Evolutionary conservation across 1,140 invertebrate genomes (phyloP).

Genomic region (Trichonephila clavipes): DNA sequence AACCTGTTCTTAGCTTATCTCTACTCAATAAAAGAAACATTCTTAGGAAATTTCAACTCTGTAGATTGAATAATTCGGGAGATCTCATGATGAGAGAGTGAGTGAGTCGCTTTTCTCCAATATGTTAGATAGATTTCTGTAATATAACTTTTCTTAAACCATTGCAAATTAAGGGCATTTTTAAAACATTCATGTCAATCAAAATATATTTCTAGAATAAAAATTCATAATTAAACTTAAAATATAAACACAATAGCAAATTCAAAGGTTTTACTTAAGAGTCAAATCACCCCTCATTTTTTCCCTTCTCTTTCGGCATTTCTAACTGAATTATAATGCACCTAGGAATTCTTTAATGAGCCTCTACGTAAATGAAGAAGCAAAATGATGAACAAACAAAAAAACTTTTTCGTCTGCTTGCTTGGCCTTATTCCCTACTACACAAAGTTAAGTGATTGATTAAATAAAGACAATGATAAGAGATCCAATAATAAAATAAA

Average conservation of each 20-base stretch:
- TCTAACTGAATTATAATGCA: neutral
- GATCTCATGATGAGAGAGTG: too few relatives aligned
- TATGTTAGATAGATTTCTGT: too few relatives aligned
- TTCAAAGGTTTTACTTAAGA: neutral
- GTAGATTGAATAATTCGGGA: too few relatives aligned
- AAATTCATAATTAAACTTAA: too few relatives aligned
- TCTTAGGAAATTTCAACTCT: too few relatives aligned
- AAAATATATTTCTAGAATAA: too few relatives aligned
- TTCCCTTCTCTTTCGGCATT: neutral
- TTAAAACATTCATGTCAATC: too few relatives aligned
- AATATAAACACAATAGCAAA: neutral
- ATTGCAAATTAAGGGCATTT: too few relatives aligned
- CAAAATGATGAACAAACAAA: neutral
- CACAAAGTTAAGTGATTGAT: constrained; percentile 36
- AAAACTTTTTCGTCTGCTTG: neutral
- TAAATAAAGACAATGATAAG: constrained; percentile 35
- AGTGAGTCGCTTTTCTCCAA: too few relatives aligned
- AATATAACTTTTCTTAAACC: too few relatives aligned
- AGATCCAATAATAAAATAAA: constrained; percentile 19
- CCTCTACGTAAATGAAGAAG: neutral
- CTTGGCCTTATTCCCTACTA: neutral
- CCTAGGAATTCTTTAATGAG: neutral
- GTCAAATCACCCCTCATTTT: neutral
- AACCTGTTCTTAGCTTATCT: too few relatives aligned
- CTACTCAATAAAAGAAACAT: too few relatives aligned